A percentile compares a stretch with the other conserved stretches of the same genome.
phyloP scores from a whole-genome alignment of 2,113 vertebrate genomes.

The Puffinus mauretanicus region DNA sequence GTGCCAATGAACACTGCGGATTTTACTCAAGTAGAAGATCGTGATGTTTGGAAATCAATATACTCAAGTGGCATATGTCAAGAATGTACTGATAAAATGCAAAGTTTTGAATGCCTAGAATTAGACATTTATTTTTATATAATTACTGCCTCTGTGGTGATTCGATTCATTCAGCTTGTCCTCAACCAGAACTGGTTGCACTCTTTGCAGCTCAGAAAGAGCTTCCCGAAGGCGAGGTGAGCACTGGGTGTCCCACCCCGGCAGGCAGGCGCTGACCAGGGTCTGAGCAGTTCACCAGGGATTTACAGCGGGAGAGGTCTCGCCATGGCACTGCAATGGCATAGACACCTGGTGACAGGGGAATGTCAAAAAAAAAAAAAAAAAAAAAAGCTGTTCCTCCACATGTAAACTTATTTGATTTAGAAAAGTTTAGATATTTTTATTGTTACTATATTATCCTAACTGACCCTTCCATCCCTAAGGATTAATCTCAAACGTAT shows the following conservation, averaged over 20 bases:
- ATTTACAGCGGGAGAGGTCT: not conserved
- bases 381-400: not conserved
- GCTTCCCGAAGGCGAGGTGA: too few species aligned
- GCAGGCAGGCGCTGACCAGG: too few species aligned
- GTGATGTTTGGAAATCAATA: not conserved
- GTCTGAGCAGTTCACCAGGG: not conserved
- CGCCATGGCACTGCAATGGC: not conserved
- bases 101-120: not conserved
- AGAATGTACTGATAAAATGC: not conserved
- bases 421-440: not conserved
- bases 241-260: fast-evolving
- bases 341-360: too few species aligned
- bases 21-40: not conserved
- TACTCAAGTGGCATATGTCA: too few species aligned
- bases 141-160: too few species aligned
- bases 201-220: too few species aligned
- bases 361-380: not conserved
- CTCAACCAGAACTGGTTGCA: not conserved
- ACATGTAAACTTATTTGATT: not conserved
- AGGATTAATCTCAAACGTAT: not conserved
- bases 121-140: not conserved
- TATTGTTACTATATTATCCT: not conserved
- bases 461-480: not conserved
- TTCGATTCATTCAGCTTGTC: not conserved
- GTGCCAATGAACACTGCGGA: not conserved